phyloP scores from a whole-genome alignment of 1,140 invertebrate genomes.

The Drosophila sulfurigaster region DNA sequence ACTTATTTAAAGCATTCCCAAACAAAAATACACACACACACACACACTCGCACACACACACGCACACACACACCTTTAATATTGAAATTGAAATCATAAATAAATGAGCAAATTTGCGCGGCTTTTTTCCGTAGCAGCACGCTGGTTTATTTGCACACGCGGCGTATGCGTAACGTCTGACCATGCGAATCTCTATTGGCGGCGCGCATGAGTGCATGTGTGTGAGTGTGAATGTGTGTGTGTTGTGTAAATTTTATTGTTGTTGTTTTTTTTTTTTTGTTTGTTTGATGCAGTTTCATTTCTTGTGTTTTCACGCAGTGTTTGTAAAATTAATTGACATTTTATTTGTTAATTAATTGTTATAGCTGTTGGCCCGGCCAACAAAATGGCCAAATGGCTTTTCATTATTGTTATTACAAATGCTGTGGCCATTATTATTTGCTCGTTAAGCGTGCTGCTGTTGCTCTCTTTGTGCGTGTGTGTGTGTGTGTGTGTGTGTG shows the following conservation, averaged over 20 bases:
- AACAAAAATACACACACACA: slow-evolving; percentile 15
- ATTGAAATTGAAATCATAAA: slow-evolving; percentile 83
- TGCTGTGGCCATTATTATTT: slow-evolving; percentile 81
- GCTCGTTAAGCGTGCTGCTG: slow-evolving; percentile 57
- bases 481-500: slow-evolving; percentile 31
- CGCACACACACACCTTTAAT: slow-evolving; percentile 69
- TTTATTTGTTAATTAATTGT: slow-evolving; percentile 84
- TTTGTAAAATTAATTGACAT: slow-evolving; percentile 84
- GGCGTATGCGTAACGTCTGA: slow-evolving; percentile 48
- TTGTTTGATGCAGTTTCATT: not conserved
- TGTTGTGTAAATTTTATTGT: slow-evolving; percentile 75
- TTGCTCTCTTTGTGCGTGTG: slow-evolving; percentile 16
- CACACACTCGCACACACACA: slow-evolving; percentile 15
- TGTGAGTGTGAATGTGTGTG: slow-evolving; percentile 24
- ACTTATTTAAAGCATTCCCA: slow-evolving; percentile 57
- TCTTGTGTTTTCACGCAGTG: slow-evolving; percentile 53
- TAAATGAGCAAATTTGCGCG: slow-evolving; percentile 77
- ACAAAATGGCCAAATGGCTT: slow-evolving; percentile 69
- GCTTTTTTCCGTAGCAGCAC: slow-evolving; percentile 19
- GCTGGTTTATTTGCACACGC: slow-evolving; percentile 53
- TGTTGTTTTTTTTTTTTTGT: slow-evolving; percentile 47
- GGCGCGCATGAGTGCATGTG: slow-evolving; percentile 6
- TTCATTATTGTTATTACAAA: slow-evolving; percentile 84
- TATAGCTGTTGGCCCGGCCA: slow-evolving; percentile 65
- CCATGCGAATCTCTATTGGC: slow-evolving; percentile 10